phyloP scores from a whole-genome alignment of 2,888 invertebrate species.

The Xestia sexstrigata region DNA sequence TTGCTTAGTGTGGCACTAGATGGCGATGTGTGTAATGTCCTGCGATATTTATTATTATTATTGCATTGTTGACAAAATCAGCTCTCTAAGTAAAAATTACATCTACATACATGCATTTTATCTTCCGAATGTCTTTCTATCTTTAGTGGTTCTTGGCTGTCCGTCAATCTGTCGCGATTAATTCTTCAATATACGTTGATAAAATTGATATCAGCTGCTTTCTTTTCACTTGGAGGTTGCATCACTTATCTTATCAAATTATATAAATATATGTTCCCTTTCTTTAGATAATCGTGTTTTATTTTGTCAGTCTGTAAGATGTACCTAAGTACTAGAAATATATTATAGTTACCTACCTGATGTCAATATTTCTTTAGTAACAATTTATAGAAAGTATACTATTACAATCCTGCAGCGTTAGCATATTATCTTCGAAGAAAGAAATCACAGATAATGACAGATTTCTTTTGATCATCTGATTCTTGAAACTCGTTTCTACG shows the following conservation, averaged over 20 bases:
- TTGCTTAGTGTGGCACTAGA: no score
- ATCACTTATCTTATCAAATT: slow-evolving; percentile 33
- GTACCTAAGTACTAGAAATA: neutral
- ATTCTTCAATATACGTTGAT: neutral
- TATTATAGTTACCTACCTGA: neutral
- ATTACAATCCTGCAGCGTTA: neutral
- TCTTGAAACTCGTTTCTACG: no score
- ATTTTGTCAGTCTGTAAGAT: neutral
- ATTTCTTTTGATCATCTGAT: no score
- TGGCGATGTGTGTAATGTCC: no score
- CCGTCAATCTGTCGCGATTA: slow-evolving; percentile 9
- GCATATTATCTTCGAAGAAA: no score
- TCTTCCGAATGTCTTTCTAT: slow-evolving; percentile 9
- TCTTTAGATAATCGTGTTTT: slow-evolving; percentile 12
- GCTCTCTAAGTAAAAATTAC: neutral
- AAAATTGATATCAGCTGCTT: slow-evolving; percentile 20
- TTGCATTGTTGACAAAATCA: no score
- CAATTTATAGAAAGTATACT: neutral
- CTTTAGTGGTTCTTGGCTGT: neutral
- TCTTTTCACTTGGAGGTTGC: neutral
- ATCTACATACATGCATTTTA: neutral
- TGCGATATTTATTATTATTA: no score
- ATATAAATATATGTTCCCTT: slow-evolving; percentile 5
- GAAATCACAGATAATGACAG: no score
- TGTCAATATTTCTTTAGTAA: neutral